Percentiles rank a stretch among this genome's conserved stretches.
Evolutionary conservation across 2,888 invertebrate species (phyloP).

Genomic region (Nasonovia ribisnigri): DNA sequence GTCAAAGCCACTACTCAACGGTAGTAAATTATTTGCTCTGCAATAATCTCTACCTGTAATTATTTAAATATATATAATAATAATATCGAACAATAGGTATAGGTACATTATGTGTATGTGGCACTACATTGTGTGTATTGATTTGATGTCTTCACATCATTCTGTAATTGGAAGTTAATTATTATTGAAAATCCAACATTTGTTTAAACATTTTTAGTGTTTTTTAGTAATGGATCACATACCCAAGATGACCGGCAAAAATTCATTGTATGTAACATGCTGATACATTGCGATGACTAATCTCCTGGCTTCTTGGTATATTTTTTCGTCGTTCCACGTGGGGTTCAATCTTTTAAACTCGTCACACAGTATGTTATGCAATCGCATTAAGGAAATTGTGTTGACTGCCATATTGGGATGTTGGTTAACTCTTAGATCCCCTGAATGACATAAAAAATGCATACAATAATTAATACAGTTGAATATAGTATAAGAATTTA

Average conservation of each 20-base stretch:
- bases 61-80: neutral
- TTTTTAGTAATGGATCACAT: constrained; percentile 64
- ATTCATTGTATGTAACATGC: constrained; percentile 84
- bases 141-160: neutral
- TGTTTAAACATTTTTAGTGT: neutral
- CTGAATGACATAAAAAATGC: constrained; percentile 70
- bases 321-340: constrained; percentile 78
- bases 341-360: constrained; percentile 78
- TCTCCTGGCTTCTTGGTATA: constrained; percentile 80
- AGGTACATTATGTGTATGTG: neutral
- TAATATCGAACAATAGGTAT: neutral
- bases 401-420: constrained; percentile 80
- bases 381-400: constrained; percentile 81
- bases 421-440: constrained; percentile 82
- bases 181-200: neutral
- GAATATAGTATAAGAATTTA: neutral
- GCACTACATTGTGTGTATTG: too few relatives aligned
- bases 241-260: constrained; percentile 82
- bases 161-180: neutral
- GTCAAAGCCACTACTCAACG: constrained; percentile 71
- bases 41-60: constrained; percentile 44
- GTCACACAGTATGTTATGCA: constrained; percentile 82
- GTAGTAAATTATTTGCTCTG: constrained; percentile 43
- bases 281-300: constrained; percentile 82
- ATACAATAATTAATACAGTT: neutral